A percentile compares a stretch with the other conserved stretches of the same genome.
These are phyloP conservation scores for Heteropelma amictum DNA, from an alignment of 2,888 invertebrate genomes.

Conservation along the genomic window DNA sequence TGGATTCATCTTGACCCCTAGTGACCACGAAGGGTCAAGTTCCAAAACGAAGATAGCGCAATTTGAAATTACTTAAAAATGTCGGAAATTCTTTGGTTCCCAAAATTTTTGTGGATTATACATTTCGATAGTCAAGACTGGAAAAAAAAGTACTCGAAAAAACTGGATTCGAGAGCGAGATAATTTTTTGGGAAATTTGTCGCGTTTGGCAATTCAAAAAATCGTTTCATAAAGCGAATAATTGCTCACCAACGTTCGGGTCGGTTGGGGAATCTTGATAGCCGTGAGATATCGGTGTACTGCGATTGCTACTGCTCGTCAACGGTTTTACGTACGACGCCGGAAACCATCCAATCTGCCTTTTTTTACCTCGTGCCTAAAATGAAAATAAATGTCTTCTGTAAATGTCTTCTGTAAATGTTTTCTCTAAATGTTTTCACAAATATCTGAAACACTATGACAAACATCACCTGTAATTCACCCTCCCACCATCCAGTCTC, in stretches of 20 bases:
- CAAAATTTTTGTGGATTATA: too few species aligned
- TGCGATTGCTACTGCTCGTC: constrained; percentile 76
- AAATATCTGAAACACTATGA: too few species aligned
- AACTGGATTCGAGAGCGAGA: neutral
- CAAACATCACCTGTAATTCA: constrained; percentile 93
- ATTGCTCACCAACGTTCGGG: constrained; percentile 72
- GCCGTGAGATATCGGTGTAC: constrained; percentile 76
- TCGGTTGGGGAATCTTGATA: constrained; percentile 77
- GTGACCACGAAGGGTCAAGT: too few species aligned
- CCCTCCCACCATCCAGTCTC: constrained; percentile 99
- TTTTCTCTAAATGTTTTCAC: too few species aligned
- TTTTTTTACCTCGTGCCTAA: constrained; percentile 86
- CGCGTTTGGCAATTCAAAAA: too few species aligned
- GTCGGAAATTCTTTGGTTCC: too few species aligned
- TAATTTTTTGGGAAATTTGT: neutral
- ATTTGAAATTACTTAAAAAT: too few species aligned
- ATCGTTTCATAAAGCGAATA: neutral
- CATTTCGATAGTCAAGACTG: too few species aligned
- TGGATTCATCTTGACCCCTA: too few species aligned
- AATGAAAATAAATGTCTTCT: constrained; percentile 33
- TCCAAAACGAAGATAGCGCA: too few species aligned
- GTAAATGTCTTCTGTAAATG: neutral
- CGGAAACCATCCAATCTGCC: constrained; percentile 99
- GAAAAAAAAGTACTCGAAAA: too few species aligned
- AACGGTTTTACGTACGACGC: constrained; percentile 94